phyloP scores from a whole-genome alignment of 2,797 vertebrate genomes.

The Anguilla pacifica region DNA sequence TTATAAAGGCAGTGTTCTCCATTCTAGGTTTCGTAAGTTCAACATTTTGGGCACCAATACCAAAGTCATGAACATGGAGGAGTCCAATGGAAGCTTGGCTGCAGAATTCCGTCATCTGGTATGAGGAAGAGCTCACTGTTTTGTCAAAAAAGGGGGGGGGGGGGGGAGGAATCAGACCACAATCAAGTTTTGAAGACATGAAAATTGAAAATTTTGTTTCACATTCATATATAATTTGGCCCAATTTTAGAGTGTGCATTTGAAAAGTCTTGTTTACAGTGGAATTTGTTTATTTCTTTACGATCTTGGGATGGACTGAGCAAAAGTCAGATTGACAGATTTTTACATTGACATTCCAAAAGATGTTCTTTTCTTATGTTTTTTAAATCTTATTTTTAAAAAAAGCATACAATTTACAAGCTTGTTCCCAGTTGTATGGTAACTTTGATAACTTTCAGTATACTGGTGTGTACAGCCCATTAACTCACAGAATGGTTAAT shows the following conservation, averaged over 20 bases:
- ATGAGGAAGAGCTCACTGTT: constrained; percentile 24
- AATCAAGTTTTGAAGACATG: neutral
- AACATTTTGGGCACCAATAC: constrained; percentile 91
- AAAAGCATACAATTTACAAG: no score
- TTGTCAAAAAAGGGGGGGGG: neutral
- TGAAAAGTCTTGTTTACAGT: neutral
- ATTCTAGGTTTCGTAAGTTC: constrained; percentile 84
- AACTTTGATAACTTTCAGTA: no score
- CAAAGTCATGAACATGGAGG: constrained; percentile 99
- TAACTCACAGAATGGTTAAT: neutral
- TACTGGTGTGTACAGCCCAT: no score
- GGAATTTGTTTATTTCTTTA: neutral
- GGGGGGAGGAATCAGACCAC: neutral
- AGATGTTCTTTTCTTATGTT: neutral
- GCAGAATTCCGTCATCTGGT: constrained; percentile 77
- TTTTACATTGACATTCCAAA: neutral
- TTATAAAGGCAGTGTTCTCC: neutral
- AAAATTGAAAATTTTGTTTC: neutral
- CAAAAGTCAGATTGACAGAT: neutral
- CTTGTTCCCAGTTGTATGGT: no score
- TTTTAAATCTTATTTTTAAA: neutral
- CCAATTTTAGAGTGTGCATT: neutral
- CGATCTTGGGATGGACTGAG: neutral
- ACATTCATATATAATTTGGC: neutral
- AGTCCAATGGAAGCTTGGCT: constrained; percentile 92